These are phyloP conservation scores for Epistrophe grossulariae DNA, from an alignment of 2,888 invertebrate species.

Conservation along the genomic window DNA sequence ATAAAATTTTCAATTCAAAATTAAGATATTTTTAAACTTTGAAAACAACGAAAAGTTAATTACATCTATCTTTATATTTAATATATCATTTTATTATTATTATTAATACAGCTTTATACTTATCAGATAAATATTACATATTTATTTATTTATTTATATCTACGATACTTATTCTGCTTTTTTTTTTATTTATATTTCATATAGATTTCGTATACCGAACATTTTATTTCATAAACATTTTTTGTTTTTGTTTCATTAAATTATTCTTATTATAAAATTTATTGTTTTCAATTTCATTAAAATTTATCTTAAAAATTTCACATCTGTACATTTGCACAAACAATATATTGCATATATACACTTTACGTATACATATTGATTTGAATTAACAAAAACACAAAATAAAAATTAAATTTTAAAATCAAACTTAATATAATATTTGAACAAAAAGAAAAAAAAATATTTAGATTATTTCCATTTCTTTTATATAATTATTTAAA, in stretches of 20 bases:
- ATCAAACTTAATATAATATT: neutral
- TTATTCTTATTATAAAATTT: slow-evolving; percentile 62
- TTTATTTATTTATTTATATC: slow-evolving; percentile 71
- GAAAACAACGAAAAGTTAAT: neutral
- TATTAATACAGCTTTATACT: slow-evolving; percentile 67
- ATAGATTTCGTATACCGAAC: slow-evolving; percentile 72
- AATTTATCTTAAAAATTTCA: slow-evolving; percentile 65
- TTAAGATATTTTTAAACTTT: neutral
- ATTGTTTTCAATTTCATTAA: slow-evolving; percentile 74
- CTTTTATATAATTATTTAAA: slow-evolving; percentile 19
- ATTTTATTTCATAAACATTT: slow-evolving; percentile 40
- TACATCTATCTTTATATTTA: slow-evolving; percentile 72
- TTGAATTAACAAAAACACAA: slow-evolving; percentile 17
- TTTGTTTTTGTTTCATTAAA: slow-evolving; percentile 45
- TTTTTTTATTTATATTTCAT: slow-evolving; percentile 56
- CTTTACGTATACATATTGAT: slow-evolving; percentile 58
- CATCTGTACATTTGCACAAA: slow-evolving; percentile 69
- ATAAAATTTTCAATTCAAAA: too few relatives aligned
- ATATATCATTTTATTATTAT: slow-evolving; percentile 71
- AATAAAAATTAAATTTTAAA: slow-evolving; percentile 19
- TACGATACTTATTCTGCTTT: slow-evolving; percentile 49
- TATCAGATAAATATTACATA: slow-evolving; percentile 74
- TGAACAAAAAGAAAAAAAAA: slow-evolving; percentile 7
- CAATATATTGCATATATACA: slow-evolving; percentile 56
- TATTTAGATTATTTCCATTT: slow-evolving; percentile 7